Conservation (phyloP, 2,113 vertebrate species). For the Tachycineta bicolor region DNA sequence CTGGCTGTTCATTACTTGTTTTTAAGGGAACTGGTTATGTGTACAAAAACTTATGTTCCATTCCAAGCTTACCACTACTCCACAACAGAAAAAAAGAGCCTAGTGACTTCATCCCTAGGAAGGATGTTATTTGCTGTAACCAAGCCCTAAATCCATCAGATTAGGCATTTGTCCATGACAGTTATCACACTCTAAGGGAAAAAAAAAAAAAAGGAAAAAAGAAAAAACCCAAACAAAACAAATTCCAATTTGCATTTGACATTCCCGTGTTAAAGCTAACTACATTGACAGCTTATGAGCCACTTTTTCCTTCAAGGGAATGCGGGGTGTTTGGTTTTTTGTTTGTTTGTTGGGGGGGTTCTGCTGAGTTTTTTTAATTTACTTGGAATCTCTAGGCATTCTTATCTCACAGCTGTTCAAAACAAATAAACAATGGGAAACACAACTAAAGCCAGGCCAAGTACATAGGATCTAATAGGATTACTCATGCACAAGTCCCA, state of each 20-base stretch:
- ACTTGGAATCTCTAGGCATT: not conserved
- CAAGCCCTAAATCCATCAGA: not conserved
- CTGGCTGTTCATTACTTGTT: not conserved
- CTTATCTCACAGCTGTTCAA: not conserved
- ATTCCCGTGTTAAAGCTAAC: not conserved
- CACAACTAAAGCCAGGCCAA: not conserved
- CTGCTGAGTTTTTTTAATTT: not conserved
- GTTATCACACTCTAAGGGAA: not conserved
- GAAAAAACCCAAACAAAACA: not conserved
- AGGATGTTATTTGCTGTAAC: not conserved
- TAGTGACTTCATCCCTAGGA: not conserved
- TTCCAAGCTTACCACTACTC: not conserved
- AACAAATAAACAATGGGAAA: not conserved
- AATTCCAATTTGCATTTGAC: not conserved
- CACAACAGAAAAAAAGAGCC: not conserved
- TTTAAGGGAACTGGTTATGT: not conserved
- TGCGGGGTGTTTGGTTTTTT: not conserved
- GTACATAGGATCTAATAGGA: accelerated
- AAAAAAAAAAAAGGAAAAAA: too few species aligned
- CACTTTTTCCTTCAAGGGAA: not conserved
- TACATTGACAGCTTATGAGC: not conserved
- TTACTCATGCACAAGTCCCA: not conserved
- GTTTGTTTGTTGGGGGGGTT: not conserved
- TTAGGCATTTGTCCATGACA: not conserved
- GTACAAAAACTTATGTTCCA: not conserved